Evolutionary conservation across 35 echinoderm and acorn worm genomes (phyloP), one percentile per base, ranked within the genome.

Genomic region (Apostichopus parvimensis): DNA sequence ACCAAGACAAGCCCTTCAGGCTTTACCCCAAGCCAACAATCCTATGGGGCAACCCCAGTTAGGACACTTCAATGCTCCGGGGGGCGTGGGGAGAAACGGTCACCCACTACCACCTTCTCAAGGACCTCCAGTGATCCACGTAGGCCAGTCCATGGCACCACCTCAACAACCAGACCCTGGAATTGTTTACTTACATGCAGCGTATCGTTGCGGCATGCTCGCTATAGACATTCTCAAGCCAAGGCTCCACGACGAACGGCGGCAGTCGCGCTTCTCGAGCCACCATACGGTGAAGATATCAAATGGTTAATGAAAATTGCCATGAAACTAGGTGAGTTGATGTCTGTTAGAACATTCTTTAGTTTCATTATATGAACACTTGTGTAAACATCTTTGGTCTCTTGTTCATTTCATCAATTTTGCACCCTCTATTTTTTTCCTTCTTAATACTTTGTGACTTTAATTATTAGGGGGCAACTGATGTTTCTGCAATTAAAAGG

Each of bases 221-320:
- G 97, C 95, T 79, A 94, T 99, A 64, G 97, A 99, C 88, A 99
- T 95, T 12, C 79, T 99, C 45, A 95, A 95, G 70, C 92, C 95
- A 34, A 96, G 97, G 78, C 88, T 99, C 5, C 97, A 99, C 57
- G 97, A 99, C 68, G 97, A 99, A 56, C 76, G 97, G 57, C 93
- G 92, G 1, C 97, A 99, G 90, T 90, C 97, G 1, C 94, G 97
- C 15, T 99, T 99, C 87, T 95, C 97, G 0, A 93, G 90, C 1
- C 96, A 99, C 92, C 97, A 0, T 99, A 99, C 75, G 97, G 97
- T 28, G 97, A 99, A 73, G 95, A 99, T 62, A 96, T 99, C 70
- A 99, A 99, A 78, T 99, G 97, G 97, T 88, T 99, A 11, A 90
- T 99, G 80, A 93, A 94, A 59, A 99, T 99, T 25, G 90, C 97